phyloP scores from a whole-genome alignment of 2,888 invertebrate species.

The Sisyra terminalis region DNA sequence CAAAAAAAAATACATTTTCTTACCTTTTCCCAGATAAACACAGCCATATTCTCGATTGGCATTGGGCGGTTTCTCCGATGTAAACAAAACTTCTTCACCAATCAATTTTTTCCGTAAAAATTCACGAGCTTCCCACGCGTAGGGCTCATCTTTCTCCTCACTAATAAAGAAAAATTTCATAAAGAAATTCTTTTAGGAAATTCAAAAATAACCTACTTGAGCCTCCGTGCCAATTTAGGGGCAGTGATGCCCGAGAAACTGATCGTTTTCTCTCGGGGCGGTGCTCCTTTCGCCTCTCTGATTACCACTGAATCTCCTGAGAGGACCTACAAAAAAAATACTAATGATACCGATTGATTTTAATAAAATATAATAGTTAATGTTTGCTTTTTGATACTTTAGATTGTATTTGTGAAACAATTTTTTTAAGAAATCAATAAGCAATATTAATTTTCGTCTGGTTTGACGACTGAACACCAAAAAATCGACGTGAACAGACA shows the following conservation, averaged over 20 bases:
- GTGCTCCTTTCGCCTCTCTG: constrained; percentile 73
- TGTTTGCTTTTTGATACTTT: not conserved
- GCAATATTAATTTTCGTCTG: constrained; percentile 5
- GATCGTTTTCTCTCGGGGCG: constrained; percentile 82
- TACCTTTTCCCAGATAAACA: constrained; percentile 72
- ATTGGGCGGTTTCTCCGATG: constrained; percentile 67
- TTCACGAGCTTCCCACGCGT: constrained; percentile 95
- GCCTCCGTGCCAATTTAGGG: constrained; percentile 74
- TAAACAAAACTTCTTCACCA: constrained; percentile 78
- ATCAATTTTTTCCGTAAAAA: constrained; percentile 83
- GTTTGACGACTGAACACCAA: constrained; percentile 8
- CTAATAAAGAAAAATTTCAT: constrained; percentile 25
- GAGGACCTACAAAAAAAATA: constrained; percentile 51
- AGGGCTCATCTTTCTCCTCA: constrained; percentile 78
- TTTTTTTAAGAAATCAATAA: not conserved
- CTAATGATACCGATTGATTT: not conserved
- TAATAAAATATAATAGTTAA: not conserved
- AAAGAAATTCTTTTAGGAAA: not conserved
- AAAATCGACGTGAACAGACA: constrained; percentile 1
- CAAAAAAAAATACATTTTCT: constrained; percentile 4
- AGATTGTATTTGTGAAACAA: not conserved
- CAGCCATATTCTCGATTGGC: constrained; percentile 77
- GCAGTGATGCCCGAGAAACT: constrained; percentile 83
- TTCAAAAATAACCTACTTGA: constrained; percentile 23
- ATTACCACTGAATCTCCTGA: constrained; percentile 94